A percentile compares a stretch with the other conserved stretches of the same genome.
phyloP scores from a whole-genome alignment of 2,888 invertebrate species.

The Hyles lineata region DNA sequence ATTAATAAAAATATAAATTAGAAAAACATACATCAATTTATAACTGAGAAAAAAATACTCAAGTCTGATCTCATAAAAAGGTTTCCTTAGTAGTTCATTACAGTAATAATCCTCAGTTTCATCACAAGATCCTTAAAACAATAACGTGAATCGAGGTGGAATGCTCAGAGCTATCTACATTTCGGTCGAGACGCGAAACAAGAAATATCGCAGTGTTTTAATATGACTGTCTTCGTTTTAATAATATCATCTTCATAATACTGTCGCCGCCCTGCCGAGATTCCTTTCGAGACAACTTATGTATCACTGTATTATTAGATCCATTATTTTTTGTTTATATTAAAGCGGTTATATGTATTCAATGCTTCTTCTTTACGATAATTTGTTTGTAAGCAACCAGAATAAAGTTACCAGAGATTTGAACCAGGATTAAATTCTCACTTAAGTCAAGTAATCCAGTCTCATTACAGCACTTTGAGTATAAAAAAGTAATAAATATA shows the following conservation, averaged over 20 bases:
- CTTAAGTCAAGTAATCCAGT: no score
- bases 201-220: conserved; percentile 23
- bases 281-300: conserved; percentile 12
- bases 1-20: no score
- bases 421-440: no score
- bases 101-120: neutral
- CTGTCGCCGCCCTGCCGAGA: conserved; percentile 10
- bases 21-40: no score
- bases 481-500: no score
- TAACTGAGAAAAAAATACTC: no score
- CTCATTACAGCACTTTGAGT: no score
- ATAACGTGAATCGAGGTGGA: neutral
- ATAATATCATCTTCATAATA: conserved; percentile 22
- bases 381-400: no score
- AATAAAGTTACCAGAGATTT: no score
- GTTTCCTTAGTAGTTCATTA: no score
- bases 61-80: no score
- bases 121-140: neutral
- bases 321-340: neutral
- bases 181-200: neutral
- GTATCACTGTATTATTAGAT: conserved; percentile 1
- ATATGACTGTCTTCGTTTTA: conserved; percentile 23
- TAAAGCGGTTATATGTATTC: neutral
- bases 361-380: neutral
- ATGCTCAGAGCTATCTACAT: neutral